Evolutionary conservation across 2,113 vertebrate species (phyloP), one percentile per base, ranked within the genome.

Genomic region (Xiphias gladius): DNA sequence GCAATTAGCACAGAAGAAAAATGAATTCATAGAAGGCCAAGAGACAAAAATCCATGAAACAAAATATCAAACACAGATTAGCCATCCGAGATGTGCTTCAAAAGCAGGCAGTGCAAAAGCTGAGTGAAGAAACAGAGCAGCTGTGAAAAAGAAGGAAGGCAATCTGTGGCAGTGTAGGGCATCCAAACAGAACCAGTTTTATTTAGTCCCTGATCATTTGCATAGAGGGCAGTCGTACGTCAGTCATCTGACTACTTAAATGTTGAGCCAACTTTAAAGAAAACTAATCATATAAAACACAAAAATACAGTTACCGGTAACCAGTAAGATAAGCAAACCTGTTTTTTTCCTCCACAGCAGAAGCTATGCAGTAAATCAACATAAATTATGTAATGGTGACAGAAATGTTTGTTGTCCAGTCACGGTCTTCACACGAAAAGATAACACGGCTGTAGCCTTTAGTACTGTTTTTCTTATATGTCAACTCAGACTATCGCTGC

Each of bases 191-290:
- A 85, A 75, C 68, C 68, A 48, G 87, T 80, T 91, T 91, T 91
- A 91, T 90, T 84, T 85, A 89, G 73, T 80, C 84, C 2, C 79
- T 64, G 30, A 57, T 85, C 76, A 91, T 94, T 92, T 92, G 88
- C 92, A 91, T 91, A 90, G 58, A 87, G 88, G 87, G 91, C 85
- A 6, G 90, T 89, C 87, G 72, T 64, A 57, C 2, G 1, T 84
- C 76, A 59, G 80, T 79, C 88, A 88, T 57, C 67, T 76, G 85
- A 91, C 79, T 32, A 12, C 62, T 73, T 52, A 11, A 58, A 57
- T 66, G 39, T 71, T 58, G 57, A 48, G 37, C 58, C 46, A 0
- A 24, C 35, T 43, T 24, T 24, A 10, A 30, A 55, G n/a, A n/a
- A 67, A 22, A 19, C 16, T 9, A 30, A 35, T 35, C 3, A 35